Evolutionary conservation across 2,888 invertebrate species (phyloP).

Genomic region (Bellardia pandia): DNA sequence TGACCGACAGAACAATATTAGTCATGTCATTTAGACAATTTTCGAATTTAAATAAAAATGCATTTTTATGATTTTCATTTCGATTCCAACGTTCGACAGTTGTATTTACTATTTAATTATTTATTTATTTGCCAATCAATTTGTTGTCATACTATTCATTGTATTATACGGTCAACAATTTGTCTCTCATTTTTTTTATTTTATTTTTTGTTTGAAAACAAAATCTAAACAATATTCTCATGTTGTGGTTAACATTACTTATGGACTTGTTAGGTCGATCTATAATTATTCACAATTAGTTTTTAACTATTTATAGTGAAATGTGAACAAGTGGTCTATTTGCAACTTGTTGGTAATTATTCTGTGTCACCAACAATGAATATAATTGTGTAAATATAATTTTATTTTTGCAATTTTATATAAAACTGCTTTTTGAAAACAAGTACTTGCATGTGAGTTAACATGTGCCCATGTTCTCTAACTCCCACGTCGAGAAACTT

Average conservation of each 20-base stretch:
- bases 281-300: slow-evolving; percentile 39
- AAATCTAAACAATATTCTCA: background rate
- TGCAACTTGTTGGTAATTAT: slow-evolving; percentile 46
- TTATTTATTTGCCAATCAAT: slow-evolving; percentile 62
- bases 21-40: slow-evolving; percentile 63
- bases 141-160: slow-evolving; percentile 41
- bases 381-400: background rate
- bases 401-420: background rate
- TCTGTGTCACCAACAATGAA: slow-evolving; percentile 45
- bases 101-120: slow-evolving; percentile 48
- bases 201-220: slow-evolving; percentile 17
- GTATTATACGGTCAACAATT: slow-evolving; percentile 15
- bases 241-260: slow-evolving; percentile 29
- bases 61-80: slow-evolving; percentile 15
- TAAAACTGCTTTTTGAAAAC: background rate
- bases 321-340: slow-evolving; percentile 42
- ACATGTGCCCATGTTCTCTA: no score
- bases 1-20: slow-evolving; percentile 18
- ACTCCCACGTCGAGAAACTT: no score
- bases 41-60: slow-evolving; percentile 23
- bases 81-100: slow-evolving; percentile 20
- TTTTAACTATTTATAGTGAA: slow-evolving; percentile 41
- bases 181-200: slow-evolving; percentile 3
- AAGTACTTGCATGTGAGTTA: background rate
- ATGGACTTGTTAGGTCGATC: background rate